phyloP scores from a whole-genome alignment of 2,888 invertebrate genomes.

The Helleia helle region DNA sequence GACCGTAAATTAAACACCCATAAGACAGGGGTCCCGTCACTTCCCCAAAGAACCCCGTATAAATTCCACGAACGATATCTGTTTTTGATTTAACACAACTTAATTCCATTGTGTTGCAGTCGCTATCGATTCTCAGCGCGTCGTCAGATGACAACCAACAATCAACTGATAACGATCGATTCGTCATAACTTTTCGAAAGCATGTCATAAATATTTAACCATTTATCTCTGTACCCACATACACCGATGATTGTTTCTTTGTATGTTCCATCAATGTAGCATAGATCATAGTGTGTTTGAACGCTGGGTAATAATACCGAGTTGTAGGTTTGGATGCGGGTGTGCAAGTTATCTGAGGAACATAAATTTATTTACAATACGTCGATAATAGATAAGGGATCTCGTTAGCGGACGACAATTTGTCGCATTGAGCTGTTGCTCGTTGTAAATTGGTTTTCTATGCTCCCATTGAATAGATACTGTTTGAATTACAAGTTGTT shows the following conservation, averaged over 20 bases:
- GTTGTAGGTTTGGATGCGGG: conserved; percentile 26
- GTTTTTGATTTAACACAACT: conserved; percentile 28
- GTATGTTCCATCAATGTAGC: conserved; percentile 18
- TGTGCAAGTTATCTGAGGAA: conserved; percentile 23
- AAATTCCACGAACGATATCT: conserved; percentile 24
- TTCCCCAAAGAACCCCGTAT: conserved; percentile 13
- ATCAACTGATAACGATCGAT: conserved; percentile 29
- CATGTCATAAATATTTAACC: conserved; percentile 2
- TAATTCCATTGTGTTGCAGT: conserved; percentile 29
- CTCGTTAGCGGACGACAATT: conserved; percentile 29
- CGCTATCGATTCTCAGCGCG: conserved; percentile 26
- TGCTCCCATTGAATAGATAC: conserved; percentile 13
- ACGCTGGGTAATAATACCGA: conserved; percentile 12
- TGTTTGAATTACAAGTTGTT: conserved; percentile 9
- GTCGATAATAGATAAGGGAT: conserved; percentile 26
- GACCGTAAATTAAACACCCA: not conserved
- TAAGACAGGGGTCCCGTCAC: not conserved
- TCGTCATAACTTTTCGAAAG: conserved; percentile 16
- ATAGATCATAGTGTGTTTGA: not conserved
- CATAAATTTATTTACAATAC: conserved; percentile 32
- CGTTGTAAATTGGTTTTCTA: conserved; percentile 25
- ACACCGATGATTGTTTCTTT: conserved; percentile 13
- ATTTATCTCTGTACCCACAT: not conserved
- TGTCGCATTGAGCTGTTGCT: conserved; percentile 25
- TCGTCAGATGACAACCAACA: conserved; percentile 28